These are phyloP conservation scores for Apodemus speciosus DNA, from an alignment of 2,113 vertebrate genomes.

Conservation along the genomic window DNA sequence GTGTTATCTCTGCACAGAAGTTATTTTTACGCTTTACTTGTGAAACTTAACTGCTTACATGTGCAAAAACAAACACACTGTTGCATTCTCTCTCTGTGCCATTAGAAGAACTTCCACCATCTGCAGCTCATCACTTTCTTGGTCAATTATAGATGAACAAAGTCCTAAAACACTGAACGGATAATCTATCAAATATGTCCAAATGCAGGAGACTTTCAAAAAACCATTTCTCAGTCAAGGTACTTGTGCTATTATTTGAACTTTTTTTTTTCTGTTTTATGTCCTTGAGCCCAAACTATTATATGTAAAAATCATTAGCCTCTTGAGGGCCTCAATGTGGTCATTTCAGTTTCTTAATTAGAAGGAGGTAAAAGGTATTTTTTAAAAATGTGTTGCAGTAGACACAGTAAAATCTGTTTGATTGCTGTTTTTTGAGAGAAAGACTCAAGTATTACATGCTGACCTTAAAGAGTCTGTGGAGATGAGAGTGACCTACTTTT, in stretches of 20 bases:
- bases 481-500: background rate
- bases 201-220: constrained; percentile 67
- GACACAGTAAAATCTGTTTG: constrained; percentile 40
- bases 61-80: constrained; percentile 72
- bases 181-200: constrained; percentile 77
- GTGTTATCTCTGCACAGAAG: constrained; percentile 54
- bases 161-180: constrained; percentile 66
- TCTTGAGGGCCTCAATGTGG: constrained; percentile 55
- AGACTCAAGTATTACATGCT: background rate
- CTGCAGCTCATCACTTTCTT: constrained; percentile 75
- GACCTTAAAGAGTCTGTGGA: background rate
- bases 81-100: constrained; percentile 57
- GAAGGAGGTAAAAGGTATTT: constrained; percentile 69
- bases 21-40: constrained; percentile 73
- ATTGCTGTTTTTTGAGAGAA: background rate
- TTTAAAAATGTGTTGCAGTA: constrained; percentile 21
- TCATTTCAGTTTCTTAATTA: constrained; percentile 75
- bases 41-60: constrained; percentile 76
- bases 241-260: constrained; percentile 66
- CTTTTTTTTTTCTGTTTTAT: constrained; percentile 62
- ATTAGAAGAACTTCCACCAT: constrained; percentile 64
- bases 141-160: constrained; percentile 77
- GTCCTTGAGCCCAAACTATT: constrained; percentile 53
- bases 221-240: constrained; percentile 71
- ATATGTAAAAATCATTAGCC: constrained; percentile 68